Percentiles rank a stretch among this genome's conserved stretches.
Conservation (phyloP, 2,797 vertebrate genomes). For the Takifugu rubripes region DNA sequence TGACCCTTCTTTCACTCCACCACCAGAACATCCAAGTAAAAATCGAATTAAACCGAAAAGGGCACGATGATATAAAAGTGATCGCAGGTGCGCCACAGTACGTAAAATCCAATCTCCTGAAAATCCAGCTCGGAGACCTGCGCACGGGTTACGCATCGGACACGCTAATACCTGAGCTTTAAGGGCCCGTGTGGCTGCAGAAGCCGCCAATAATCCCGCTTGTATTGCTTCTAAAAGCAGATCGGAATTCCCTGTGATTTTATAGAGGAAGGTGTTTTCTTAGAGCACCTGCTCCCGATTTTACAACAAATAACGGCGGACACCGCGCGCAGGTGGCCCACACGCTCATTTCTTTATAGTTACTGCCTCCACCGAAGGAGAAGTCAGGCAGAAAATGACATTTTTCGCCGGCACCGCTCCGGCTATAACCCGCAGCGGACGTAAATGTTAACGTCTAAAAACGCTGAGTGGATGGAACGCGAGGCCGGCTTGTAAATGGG, state of each 20-base stretch:
- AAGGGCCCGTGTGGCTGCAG: too few species aligned
- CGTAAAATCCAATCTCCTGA: neutral
- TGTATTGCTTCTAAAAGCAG: neutral
- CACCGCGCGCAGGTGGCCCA: too few species aligned
- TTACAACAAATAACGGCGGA: too few species aligned
- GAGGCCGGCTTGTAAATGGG: constrained; percentile 18
- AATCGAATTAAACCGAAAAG: neutral
- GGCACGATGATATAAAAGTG: neutral
- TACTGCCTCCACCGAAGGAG: constrained; percentile 7
- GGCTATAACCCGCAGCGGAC: constrained; percentile 32
- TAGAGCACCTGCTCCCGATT: neutral
- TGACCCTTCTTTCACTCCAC: too few species aligned
- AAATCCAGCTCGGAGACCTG: neutral
- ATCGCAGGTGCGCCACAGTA: neutral
- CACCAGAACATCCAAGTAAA: too few species aligned
- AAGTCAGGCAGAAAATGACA: constrained; percentile 60
- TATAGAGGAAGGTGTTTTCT: neutral
- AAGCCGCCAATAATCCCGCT: neutral
- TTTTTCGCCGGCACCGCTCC: constrained; percentile 39
- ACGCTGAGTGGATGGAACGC: constrained; percentile 9
- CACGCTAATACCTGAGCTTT: neutral
- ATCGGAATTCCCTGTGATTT: neutral
- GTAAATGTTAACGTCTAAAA: constrained; percentile 23
- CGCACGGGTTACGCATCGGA: neutral
- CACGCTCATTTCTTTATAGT: too few species aligned